A percentile compares a stretch with the other conserved stretches of the same genome.
These are phyloP conservation scores for Podarcis cretensis DNA, from an alignment of 2,113 vertebrate species.

Conservation along the genomic window DNA sequence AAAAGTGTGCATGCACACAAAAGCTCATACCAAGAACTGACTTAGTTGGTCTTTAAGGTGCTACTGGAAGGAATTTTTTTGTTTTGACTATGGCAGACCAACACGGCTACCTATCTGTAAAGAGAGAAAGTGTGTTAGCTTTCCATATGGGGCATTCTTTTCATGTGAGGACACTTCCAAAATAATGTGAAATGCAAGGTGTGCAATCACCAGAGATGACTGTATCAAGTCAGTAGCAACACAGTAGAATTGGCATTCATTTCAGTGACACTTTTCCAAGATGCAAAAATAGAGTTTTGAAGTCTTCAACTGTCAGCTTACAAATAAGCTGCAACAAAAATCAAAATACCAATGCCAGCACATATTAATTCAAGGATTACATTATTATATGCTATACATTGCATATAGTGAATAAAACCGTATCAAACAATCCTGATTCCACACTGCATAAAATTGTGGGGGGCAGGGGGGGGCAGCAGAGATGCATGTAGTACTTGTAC, in stretches of 20 bases:
- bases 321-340: not conserved
- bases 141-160: not conserved
- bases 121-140: no score
- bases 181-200: not conserved
- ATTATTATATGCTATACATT: not conserved
- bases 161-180: not conserved
- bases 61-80: no score
- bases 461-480: not conserved
- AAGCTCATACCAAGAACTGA: no score
- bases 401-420: not conserved
- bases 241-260: not conserved
- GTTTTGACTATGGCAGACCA: no score
- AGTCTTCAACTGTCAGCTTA: conserved; percentile 6
- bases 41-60: no score
- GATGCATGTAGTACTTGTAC: not conserved
- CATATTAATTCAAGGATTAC: not conserved
- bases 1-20: no score
- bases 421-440: not conserved
- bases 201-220: not conserved
- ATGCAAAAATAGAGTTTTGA: not conserved
- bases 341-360: conserved; percentile 10
- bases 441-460: not conserved
- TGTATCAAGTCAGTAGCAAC: not conserved
- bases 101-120: no score
- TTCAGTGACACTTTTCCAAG: not conserved